phyloP scores from a whole-genome alignment of 1,140 invertebrate species.

The Propsilocerus akamusi region DNA sequence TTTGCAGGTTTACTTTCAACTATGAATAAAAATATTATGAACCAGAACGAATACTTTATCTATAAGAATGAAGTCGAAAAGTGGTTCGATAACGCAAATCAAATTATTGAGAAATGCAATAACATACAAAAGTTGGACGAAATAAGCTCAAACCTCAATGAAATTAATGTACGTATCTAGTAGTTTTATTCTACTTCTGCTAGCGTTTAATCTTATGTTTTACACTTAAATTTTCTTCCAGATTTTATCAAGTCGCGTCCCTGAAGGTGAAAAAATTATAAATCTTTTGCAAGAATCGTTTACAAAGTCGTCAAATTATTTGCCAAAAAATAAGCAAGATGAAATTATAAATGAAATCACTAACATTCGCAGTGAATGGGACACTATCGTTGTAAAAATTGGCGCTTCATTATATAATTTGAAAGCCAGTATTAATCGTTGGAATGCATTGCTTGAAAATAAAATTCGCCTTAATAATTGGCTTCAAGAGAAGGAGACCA shows the following conservation, averaged over 20 bases:
- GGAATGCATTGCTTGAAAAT: slow-evolving; percentile 63
- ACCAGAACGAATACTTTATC: slow-evolving; percentile 75
- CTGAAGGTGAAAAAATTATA: slow-evolving; percentile 72
- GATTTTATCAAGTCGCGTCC: slow-evolving; percentile 49
- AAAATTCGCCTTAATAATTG: slow-evolving; percentile 47
- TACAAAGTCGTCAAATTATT: slow-evolving; percentile 63
- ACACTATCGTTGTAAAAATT: slow-evolving; percentile 61
- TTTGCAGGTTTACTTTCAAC: slow-evolving; percentile 45
- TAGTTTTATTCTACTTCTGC: background rate
- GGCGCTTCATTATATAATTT: slow-evolving; percentile 58
- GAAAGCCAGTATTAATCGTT: slow-evolving; percentile 53
- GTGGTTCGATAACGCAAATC: slow-evolving; percentile 61
- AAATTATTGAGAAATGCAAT: slow-evolving; percentile 60
- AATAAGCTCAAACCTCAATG: slow-evolving; percentile 71
- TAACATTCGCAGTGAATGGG: slow-evolving; percentile 58
- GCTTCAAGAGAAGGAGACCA: slow-evolving; percentile 44
- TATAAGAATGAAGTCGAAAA: slow-evolving; percentile 62
- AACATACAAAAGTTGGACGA: slow-evolving; percentile 58
- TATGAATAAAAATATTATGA: slow-evolving; percentile 72
- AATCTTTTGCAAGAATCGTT: slow-evolving; percentile 63
- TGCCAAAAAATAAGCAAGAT: slow-evolving; percentile 62
- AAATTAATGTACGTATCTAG: slow-evolving; percentile 31
- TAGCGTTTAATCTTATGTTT: background rate
- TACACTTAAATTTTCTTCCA: slow-evolving; percentile 14
- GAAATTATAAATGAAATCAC: slow-evolving; percentile 52